Evolutionary conservation across 2,113 vertebrate genomes (phyloP).

Genomic region (Mastomys natalensis): DNA sequence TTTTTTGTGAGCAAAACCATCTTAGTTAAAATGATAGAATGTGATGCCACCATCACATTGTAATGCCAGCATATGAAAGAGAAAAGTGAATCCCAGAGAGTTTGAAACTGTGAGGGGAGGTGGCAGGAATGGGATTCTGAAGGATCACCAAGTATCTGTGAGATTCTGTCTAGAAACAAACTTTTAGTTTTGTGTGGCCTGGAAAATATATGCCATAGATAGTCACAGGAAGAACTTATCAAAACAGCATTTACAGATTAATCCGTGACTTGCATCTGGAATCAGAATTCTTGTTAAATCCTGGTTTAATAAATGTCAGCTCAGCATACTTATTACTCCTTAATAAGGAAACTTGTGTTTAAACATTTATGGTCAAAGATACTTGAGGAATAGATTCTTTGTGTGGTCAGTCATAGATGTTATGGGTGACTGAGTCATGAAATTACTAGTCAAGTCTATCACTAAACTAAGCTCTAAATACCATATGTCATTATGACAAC

Average conservation of each 20-base stretch:
- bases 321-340: background rate
- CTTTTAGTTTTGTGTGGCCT: background rate
- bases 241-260: slow-evolving; percentile 13
- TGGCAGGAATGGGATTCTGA: background rate
- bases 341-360: slow-evolving; percentile 39
- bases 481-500: background rate
- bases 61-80: too few species aligned
- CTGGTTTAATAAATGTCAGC: background rate
- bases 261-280: background rate
- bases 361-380: background rate
- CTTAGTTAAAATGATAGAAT: background rate
- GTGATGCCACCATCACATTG: fast-evolving
- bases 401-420: background rate
- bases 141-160: background rate
- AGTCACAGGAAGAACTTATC: background rate
- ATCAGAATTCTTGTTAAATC: slow-evolving; percentile 7
- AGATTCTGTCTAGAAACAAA: background rate
- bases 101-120: background rate
- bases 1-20: background rate
- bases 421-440: background rate
- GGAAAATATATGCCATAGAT: background rate
- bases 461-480: background rate
- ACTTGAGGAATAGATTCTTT: background rate
- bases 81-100: background rate
- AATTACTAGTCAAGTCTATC: slow-evolving; percentile 30